These are phyloP conservation scores for Ondatra zibethicus DNA, from an alignment of 2,113 vertebrate genomes.

Conservation along the genomic window DNA sequence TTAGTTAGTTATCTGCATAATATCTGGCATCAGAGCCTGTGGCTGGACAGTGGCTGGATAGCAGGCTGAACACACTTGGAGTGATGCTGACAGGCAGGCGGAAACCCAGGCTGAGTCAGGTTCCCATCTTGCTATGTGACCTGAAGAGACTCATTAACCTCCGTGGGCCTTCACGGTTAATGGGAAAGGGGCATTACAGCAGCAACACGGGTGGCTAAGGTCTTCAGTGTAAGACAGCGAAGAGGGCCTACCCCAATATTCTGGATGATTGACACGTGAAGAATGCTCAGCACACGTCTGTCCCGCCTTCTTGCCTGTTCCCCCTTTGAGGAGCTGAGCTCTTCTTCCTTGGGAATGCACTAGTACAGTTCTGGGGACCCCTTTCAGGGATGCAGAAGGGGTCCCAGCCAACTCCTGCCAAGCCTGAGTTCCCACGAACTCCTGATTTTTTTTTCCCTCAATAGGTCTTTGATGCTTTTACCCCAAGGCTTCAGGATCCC, in stretches of 20 bases:
- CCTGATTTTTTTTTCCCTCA: conserved; percentile 43
- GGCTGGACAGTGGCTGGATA: not conserved
- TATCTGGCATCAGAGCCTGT: not conserved
- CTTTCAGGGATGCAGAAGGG: not conserved
- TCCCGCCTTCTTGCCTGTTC: not conserved
- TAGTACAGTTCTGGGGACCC: not conserved
- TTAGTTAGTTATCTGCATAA: not conserved
- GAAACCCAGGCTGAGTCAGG: not conserved
- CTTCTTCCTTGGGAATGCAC: not conserved
- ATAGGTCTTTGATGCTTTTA: conserved; percentile 87
- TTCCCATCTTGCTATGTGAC: not conserved
- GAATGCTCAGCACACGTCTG: accelerated
- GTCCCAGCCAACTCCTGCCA: not conserved
- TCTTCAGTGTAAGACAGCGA: not conserved
- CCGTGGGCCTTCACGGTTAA: not conserved
- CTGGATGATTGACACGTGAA: accelerated
- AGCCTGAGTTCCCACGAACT: not conserved
- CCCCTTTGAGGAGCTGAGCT: not conserved
- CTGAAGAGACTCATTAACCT: not conserved
- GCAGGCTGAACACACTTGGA: not conserved
- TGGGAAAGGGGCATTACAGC: not conserved
- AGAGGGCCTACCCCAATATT: not conserved
- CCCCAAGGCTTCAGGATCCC: conserved; percentile 84
- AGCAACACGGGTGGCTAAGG: not conserved
- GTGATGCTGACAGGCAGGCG: not conserved